Base-by-base conservation (phyloP, 1,140 invertebrate species). In the Drosophila suzukii region DNA sequence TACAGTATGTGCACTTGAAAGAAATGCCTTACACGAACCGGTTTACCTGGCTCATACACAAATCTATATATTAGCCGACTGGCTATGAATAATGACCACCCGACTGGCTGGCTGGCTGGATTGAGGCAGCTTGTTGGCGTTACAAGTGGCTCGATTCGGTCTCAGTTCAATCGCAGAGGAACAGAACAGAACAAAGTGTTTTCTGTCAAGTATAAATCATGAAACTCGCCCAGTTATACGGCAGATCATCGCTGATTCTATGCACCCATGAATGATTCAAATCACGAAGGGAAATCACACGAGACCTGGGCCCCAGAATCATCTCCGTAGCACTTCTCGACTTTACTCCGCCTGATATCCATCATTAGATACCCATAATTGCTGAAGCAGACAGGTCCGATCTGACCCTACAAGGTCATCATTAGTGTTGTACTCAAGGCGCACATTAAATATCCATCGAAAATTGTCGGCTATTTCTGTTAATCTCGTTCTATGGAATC, bases 1-100 rank as follows among this genome's bases (percentile, higher is more conserved):
- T 72, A 63, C 60, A 72, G 41, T 65, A 44, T 53, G 70, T 88
- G 83, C 81, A 86, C 83, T 86, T 86, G 71, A 86, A 86, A 86
- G 83, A 86, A 83, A 86, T 88, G 75, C 51, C 51, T 60, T 51
- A 73, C 51, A 58, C 11, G 62, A 86, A 86, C 83, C 83, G 84
- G 83, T 88, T 71, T 53, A 12, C 32, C 50, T 12, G 50, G 5
- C 60, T 30, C 20, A 49, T 39, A 66, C 30, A 34, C 47, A 58
- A 24, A 54, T 58, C 36, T 72, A 57, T 79, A 63, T 65, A 78
- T 76, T 77, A 57, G 57, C 44, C 41, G 34, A 41, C 32, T 17
- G 50, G n/a, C 38, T 39, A 60, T 74, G 50, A 60, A 74, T 55
- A 75, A 75, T 63, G 60, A 53, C 46, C 73, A 63, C 20, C 53